Percentiles rank a stretch among this genome's conserved stretches.
phyloP scores from a whole-genome alignment of 1,140 invertebrate species.

The Branchinecta lynchi region DNA sequence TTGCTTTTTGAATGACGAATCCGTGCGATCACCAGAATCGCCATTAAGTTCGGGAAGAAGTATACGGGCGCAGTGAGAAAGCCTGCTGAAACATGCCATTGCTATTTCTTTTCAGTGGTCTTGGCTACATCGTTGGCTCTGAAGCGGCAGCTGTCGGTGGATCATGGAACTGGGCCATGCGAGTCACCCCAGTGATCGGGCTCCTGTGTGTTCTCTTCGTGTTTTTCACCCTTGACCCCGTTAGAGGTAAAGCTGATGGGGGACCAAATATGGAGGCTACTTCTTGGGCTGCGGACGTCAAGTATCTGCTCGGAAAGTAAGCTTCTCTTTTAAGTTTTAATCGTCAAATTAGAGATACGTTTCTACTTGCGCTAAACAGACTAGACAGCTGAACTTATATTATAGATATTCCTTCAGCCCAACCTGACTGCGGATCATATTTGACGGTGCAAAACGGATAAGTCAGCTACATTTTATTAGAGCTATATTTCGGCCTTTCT shows the following conservation, averaged over 20 bases:
- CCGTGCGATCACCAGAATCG: too few species aligned
- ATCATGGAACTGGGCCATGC: constrained; percentile 75
- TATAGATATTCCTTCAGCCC: too few species aligned
- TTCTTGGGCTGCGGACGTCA: not conserved
- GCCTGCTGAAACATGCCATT: not conserved
- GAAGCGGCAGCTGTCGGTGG: constrained; percentile 51
- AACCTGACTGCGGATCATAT: too few species aligned
- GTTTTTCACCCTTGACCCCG: constrained; percentile 4
- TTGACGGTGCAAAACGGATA: too few species aligned
- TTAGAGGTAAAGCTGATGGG: not conserved
- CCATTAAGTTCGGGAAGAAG: too few species aligned
- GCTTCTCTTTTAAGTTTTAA: not conserved
- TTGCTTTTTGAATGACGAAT: too few species aligned
- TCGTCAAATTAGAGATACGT: too few species aligned
- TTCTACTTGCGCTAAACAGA: too few species aligned
- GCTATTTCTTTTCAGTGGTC: constrained; percentile 40
- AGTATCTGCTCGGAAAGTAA: not conserved
- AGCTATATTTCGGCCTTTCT: too few species aligned
- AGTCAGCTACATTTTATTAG: too few species aligned
- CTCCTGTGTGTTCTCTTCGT: constrained; percentile 31
- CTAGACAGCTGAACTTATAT: too few species aligned
- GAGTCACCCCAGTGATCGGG: constrained; percentile 79
- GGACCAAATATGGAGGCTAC: not conserved
- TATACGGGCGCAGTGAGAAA: too few species aligned
- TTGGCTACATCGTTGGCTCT: constrained; percentile 87